Evolutionary conservation across 1,140 invertebrate species (phyloP), one percentile per base, ranked within the genome.

Genomic region (Papilio helenus): DNA sequence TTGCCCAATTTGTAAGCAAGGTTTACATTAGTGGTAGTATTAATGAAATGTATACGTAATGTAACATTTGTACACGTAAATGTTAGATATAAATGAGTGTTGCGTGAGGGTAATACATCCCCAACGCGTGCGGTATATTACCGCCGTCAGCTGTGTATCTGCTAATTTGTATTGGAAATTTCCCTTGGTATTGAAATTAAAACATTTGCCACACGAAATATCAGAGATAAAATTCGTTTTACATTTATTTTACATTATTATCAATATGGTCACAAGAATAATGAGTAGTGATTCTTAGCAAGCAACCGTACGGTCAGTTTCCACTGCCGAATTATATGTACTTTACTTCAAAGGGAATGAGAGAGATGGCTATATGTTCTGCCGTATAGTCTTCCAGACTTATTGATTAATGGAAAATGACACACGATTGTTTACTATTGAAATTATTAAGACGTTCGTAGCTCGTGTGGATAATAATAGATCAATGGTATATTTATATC

Each of bases 161-260:
- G 20, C 58, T 65, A 65, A 65, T 65, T 65, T 26, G 58, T 65
- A 65, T 65, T 65, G 23, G 23, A 14, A 26, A 65, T 65, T 65
- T 65, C 58, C 58, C 58, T 14, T 14, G 23, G 58, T 29, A 29
- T 20, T 58, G 8, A 58, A 26, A 65, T 65, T 65, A 65, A 65
- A 26, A 65, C n/a, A 58, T 58, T 26, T 65, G 58, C n/a, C 5
- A 3, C 20, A 26, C 2, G 10, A 29, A 26, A 26, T 29, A 65
- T 58, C 0, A 58, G 20, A 58, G 14, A 65, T 16, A 26, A 26
- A 65, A 39, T 39, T 8, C 7, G 5, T 26, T 46, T 14, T 46
- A 46, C 44, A 46, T 46, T 34, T 46, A 3, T 7, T 12, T 46
- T 14, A 26, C 55, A 20, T 23, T 58, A 58, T 20, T 23, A 26